Base-by-base conservation (phyloP, 2,888 invertebrate species). In the Nemotelus nigrinus region DNA sequence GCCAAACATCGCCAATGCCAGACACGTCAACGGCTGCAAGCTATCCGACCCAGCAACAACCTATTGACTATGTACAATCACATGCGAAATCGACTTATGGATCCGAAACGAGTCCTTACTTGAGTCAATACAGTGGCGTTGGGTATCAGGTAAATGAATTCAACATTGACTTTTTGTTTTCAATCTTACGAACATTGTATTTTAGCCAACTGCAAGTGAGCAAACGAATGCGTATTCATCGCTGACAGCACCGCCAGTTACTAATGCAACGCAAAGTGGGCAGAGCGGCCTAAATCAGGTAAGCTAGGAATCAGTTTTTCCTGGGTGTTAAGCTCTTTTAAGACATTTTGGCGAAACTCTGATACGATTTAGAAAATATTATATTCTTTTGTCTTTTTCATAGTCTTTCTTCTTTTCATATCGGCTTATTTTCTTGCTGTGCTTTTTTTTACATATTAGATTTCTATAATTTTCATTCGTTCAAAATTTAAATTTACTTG, bases 21-120 rank as follows among this genome's bases (percentile, higher is more conserved):
- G 39, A 50, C 4, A 41, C 53, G 2, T 44, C 8, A 50, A 10
- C 50, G 10, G 50, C 50, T 7, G 50, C 50, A 50, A 50, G 5
- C 50, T 7, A 5, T 7, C 57, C 10, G 57, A 8, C 67, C 3
- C 67, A 63, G 43, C 39, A 47, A 48, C 39, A 55, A 43, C 70
- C 53, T 3, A 41, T 70, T 39, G 70, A 70, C 2, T 70, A 55
- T 41, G n/a, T 70, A 8, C 70, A 70, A 10, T 70, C 70, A 6
- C 70, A 70, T 43, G 43, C 70, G 3, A 47, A 39, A 39, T 6
- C n/a, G 25, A 25, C 3, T 25, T 25, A 57, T 57, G 57, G 10
- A 10, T 57, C 10, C 57, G 25, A 25, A 25, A 25, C 25, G 25
- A 25, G 25, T 7, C 6, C 50, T 50, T 5, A 50, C 5, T 7